Conservation (phyloP, 2,888 invertebrate species). For the Macrosoma leucophasiata region DNA sequence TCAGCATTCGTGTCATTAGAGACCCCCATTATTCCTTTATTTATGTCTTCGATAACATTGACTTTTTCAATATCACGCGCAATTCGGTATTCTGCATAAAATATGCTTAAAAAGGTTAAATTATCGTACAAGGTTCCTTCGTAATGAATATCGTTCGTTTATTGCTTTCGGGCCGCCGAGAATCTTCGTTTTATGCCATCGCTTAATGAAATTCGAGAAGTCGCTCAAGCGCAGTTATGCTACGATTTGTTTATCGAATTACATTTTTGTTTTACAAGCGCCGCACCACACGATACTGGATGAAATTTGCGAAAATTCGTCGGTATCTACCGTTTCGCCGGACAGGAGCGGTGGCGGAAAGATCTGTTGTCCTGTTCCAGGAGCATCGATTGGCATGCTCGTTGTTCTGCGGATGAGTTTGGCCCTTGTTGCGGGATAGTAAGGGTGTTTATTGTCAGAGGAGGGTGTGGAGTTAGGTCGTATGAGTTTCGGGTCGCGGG, state of each 20-base stretch:
- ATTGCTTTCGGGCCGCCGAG: slow-evolving; percentile 33
- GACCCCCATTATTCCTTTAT: neutral
- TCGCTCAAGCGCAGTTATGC: slow-evolving; percentile 28
- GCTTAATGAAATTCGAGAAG: slow-evolving; percentile 48
- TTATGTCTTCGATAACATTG: no score
- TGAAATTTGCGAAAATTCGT: slow-evolving; percentile 51
- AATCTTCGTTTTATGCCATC: slow-evolving; percentile 37
- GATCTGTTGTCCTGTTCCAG: slow-evolving; percentile 68
- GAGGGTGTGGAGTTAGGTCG: slow-evolving; percentile 41
- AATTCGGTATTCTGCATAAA: neutral
- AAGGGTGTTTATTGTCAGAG: slow-evolving; percentile 31
- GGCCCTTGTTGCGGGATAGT: slow-evolving; percentile 28
- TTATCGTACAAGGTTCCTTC: slow-evolving; percentile 31
- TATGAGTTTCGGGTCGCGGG: slow-evolving; percentile 41
- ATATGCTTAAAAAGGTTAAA: slow-evolving; percentile 7
- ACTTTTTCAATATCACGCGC: neutral
- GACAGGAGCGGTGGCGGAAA: slow-evolving; percentile 62
- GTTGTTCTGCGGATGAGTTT: slow-evolving; percentile 23
- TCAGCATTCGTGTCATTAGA: neutral
- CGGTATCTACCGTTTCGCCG: slow-evolving; percentile 41
- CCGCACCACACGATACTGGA: slow-evolving; percentile 33
- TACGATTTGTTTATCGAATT: slow-evolving; percentile 49
- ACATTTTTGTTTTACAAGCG: slow-evolving; percentile 42
- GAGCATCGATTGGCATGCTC: slow-evolving; percentile 66
- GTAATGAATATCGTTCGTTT: slow-evolving; percentile 39